Percentiles rank a stretch among this genome's conserved stretches.
phyloP scores from a whole-genome alignment of 2,888 invertebrate genomes.

The Subacronicta megacephala region DNA sequence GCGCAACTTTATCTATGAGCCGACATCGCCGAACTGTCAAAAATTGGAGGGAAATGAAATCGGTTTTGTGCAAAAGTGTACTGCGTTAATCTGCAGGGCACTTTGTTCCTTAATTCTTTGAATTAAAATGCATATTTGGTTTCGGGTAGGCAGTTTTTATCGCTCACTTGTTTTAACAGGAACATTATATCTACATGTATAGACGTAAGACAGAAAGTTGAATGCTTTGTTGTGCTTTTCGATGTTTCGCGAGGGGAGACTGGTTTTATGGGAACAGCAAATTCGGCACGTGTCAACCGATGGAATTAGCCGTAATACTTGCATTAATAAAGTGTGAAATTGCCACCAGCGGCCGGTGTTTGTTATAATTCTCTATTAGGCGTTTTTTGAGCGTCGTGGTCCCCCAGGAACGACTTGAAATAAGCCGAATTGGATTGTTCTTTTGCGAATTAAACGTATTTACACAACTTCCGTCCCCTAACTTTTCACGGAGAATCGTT shows the following conservation, averaged over 20 bases:
- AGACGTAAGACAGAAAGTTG: conserved; percentile 67
- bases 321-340: conserved; percentile 90
- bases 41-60: conserved; percentile 75
- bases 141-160: conserved; percentile 37
- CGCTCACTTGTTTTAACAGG: conserved; percentile 34
- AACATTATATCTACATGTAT: conserved; percentile 58
- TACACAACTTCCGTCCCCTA: conserved; percentile 21
- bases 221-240: conserved; percentile 61
- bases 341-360: conserved; percentile 82
- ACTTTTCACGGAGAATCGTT: conserved; percentile 16
- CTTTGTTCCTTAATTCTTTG: conserved; percentile 62
- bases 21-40: conserved; percentile 74
- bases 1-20: conserved; percentile 80
- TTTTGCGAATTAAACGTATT: conserved; percentile 59
- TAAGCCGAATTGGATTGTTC: conserved; percentile 68
- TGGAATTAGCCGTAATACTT: conserved; percentile 88
- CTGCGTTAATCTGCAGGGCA: conserved; percentile 50
- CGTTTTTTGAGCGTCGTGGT: conserved; percentile 69
- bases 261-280: conserved; percentile 86
- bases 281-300: conserved; percentile 87
- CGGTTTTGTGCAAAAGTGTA: conserved; percentile 68
- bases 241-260: conserved; percentile 62
- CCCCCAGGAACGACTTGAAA: conserved; percentile 52
- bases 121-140: conserved; percentile 69
- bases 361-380: conserved; percentile 87